Evolutionary conservation across 2,888 invertebrate species (phyloP).

Genomic region (Fissipunctia ypsillon): DNA sequence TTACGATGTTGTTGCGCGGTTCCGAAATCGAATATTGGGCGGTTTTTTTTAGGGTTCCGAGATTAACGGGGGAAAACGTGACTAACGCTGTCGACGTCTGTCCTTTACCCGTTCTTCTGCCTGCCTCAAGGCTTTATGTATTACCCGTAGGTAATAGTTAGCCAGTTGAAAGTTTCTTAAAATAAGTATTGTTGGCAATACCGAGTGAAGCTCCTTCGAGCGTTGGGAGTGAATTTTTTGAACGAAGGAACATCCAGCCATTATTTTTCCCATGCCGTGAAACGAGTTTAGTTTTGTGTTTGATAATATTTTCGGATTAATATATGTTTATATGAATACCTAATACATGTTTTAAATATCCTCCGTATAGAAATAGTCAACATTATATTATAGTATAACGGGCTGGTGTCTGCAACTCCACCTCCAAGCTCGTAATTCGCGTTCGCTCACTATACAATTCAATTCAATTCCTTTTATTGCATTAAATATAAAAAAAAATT

Average conservation of each 20-base stretch:
- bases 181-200: neutral
- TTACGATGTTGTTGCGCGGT: conserved; percentile 24
- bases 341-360: neutral
- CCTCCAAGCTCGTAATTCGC: neutral
- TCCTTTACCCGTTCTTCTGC: too few relatives aligned
- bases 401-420: neutral
- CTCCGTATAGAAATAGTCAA: neutral
- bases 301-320: neutral
- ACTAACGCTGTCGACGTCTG: accelerated
- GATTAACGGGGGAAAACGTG: neutral
- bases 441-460: too few relatives aligned
- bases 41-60: conserved; percentile 11
- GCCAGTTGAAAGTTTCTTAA: neutral
- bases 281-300: neutral
- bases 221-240: neutral
- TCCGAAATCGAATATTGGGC: conserved; percentile 8
- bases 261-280: neutral
- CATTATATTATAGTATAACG: neutral
- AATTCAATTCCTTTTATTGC: too few relatives aligned
- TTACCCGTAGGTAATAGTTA: neutral
- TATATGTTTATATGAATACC: neutral
- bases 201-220: neutral
- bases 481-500: too few relatives aligned
- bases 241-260: neutral
- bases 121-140: neutral